These are phyloP conservation scores for Drosophila sordidapex DNA, from an alignment of 2,888 invertebrate genomes.

Conservation along the genomic window DNA sequence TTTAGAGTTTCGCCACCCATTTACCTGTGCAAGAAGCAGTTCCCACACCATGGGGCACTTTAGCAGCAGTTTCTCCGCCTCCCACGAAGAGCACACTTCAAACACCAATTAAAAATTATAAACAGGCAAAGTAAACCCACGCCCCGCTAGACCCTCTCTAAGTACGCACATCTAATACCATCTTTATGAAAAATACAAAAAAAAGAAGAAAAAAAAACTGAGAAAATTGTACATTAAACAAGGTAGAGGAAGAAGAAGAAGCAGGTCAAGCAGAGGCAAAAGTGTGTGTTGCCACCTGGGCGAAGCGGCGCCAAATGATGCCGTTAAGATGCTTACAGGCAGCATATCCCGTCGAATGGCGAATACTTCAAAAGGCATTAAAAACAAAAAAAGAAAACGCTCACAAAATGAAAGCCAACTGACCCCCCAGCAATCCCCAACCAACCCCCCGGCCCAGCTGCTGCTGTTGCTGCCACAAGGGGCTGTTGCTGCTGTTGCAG, in stretches of 20 bases:
- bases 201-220: constrained; percentile 5
- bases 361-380: constrained; percentile 80
- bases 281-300: constrained; percentile 76
- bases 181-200: constrained; percentile 49
- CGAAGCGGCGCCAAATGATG: constrained; percentile 72
- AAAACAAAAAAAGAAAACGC: constrained; percentile 66
- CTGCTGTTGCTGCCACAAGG: constrained; percentile 25
- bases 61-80: constrained; percentile 39
- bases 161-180: constrained; percentile 58
- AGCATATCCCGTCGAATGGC: constrained; percentile 28
- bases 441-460: constrained; percentile 3
- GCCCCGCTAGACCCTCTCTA: constrained; percentile 2
- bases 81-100: constrained; percentile 58
- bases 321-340: constrained; percentile 76
- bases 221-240: constrained; percentile 62
- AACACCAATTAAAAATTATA: constrained; percentile 79
- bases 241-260: constrained; percentile 33
- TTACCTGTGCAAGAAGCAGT: not conserved
- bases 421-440: constrained; percentile 36
- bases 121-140: constrained; percentile 48
- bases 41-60: constrained; percentile 18
- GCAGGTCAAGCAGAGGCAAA: constrained; percentile 19
- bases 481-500: constrained; percentile 39
- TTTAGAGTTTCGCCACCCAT: not conserved
- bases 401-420: constrained; percentile 76